A percentile compares a stretch with the other conserved stretches of the same genome.
Evolutionary conservation across 2,797 vertebrate species (phyloP).

Genomic region (Nyctibius grandis): DNA sequence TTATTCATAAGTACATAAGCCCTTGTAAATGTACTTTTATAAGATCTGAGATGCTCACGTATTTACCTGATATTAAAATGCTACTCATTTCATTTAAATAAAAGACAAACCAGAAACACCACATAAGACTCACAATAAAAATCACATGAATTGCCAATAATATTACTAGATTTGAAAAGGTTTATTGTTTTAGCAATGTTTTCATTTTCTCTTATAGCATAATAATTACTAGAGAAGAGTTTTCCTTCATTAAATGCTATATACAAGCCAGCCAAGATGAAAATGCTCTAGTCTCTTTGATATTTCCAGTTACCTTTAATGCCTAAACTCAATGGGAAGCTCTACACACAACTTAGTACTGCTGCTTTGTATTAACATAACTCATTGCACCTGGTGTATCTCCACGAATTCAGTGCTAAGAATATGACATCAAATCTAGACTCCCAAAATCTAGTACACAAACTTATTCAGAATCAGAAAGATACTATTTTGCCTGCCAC

Average conservation of each 20-base stretch:
- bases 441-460: background rate
- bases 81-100: background rate
- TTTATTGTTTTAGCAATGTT: background rate
- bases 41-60: background rate
- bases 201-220: background rate
- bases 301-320: background rate
- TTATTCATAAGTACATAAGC: background rate
- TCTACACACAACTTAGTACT: background rate
- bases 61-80: background rate
- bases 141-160: background rate
- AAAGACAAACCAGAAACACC: background rate
- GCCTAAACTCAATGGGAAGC: background rate
- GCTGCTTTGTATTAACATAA: background rate
- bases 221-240: background rate
- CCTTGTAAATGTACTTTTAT: background rate
- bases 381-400: background rate
- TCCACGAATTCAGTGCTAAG: background rate
- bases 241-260: background rate
- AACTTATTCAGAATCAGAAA: background rate
- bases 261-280: background rate
- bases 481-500: background rate
- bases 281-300: background rate
- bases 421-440: background rate
- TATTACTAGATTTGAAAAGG: background rate
- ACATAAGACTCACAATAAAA: background rate